These are phyloP conservation scores for Onchidella celtica DNA, from an alignment of 2,888 invertebrate genomes.

Conservation along the genomic window DNA sequence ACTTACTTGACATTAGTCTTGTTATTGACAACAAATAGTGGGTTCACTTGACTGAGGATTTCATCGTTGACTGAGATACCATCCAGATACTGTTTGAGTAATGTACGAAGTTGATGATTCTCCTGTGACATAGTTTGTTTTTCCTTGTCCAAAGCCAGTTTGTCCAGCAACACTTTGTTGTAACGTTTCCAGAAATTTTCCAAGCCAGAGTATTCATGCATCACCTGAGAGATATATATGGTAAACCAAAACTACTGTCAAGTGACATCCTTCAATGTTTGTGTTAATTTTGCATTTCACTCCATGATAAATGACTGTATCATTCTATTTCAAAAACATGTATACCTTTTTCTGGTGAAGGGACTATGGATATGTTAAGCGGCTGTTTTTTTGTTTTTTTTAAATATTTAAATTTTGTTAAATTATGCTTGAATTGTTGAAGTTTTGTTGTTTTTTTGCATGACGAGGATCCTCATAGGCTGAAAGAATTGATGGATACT, in stretches of 20 bases:
- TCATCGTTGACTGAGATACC: slow-evolving; percentile 81
- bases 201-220: slow-evolving; percentile 81
- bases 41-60: slow-evolving; percentile 79
- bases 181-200: slow-evolving; percentile 87
- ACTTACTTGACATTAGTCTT: slow-evolving; percentile 79
- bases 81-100: slow-evolving; percentile 80
- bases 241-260: not conserved
- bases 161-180: slow-evolving; percentile 83
- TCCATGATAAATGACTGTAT: too few relatives aligned
- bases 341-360: too few relatives aligned
- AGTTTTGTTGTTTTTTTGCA: too few relatives aligned
- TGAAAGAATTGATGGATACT: too few relatives aligned
- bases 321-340: too few relatives aligned
- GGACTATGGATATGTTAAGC: too few relatives aligned
- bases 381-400: too few relatives aligned
- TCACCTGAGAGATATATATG: slow-evolving; percentile 72
- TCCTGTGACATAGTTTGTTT: slow-evolving; percentile 82
- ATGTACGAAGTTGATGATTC: slow-evolving; percentile 82
- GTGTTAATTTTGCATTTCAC: too few relatives aligned
- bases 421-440: too few relatives aligned
- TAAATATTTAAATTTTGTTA: too few relatives aligned
- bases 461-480: too few relatives aligned
- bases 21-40: slow-evolving; percentile 79
- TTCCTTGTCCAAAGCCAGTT: slow-evolving; percentile 81
- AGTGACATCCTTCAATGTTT: not conserved